Conservation (phyloP, 2,797 vertebrate species). For the Poeciliopsis gracilis region DNA sequence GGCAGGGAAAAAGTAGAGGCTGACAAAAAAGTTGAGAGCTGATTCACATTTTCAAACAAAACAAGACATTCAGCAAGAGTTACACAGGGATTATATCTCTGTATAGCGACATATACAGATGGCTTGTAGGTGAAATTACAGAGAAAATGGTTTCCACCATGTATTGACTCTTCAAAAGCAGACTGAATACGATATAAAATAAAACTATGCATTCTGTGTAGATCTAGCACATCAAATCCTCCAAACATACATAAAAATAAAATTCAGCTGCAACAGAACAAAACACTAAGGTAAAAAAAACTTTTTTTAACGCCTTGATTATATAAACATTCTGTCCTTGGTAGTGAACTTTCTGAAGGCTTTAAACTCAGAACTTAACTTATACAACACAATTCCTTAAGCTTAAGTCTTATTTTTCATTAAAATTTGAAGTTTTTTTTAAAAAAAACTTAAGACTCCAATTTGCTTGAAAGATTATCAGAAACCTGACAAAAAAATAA, state of each 20-base stretch:
- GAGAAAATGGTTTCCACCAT: not conserved
- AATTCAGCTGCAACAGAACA: not conserved
- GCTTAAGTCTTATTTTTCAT: not conserved
- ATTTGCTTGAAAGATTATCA: slow-evolving; percentile 8
- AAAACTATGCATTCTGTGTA: not conserved
- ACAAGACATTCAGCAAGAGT: not conserved
- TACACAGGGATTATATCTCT: not conserved
- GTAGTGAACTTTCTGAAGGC: not conserved
- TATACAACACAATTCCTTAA: not conserved
- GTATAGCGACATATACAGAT: not conserved
- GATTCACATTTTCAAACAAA: not conserved
- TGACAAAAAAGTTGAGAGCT: not conserved
- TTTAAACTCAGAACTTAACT: slow-evolving; percentile 9
- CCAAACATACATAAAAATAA: not conserved
- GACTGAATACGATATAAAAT: not conserved
- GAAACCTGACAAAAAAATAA: slow-evolving; percentile 8
- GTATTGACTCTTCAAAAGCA: not conserved
- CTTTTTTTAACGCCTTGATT: not conserved
- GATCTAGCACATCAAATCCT: not conserved
- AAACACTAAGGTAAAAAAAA: too few species aligned
- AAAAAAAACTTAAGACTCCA: not conserved
- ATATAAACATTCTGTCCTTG: not conserved
- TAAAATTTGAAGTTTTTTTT: slow-evolving; percentile 2
- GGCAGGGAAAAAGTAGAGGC: not conserved
- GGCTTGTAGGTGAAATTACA: not conserved